Base-by-base conservation (phyloP, 1,140 invertebrate genomes). In the Chelonus insularis region DNA sequence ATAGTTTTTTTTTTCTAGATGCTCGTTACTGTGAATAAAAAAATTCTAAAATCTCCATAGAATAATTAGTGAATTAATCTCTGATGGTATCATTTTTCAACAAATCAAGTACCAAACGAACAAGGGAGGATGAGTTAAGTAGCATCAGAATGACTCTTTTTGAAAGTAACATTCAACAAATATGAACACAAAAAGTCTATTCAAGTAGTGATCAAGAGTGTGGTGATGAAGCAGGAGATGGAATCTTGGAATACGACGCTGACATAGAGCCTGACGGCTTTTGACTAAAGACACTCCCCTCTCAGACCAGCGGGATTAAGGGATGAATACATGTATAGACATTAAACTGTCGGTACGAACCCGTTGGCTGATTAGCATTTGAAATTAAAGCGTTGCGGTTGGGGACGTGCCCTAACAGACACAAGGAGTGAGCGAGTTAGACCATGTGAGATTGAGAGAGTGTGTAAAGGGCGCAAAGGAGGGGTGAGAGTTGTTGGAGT, bases 371-470 rank as follows among this genome's bases (percentile, higher is more conserved):
- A 78, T 78, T 78, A 78, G 75, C 76, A 78, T 78, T 77, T 72
- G 76, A 76, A 77, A 79, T 79, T 77, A 75, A 79, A 77, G 75
- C 77, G 71, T 72, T 77, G 74, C 68, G 77, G 75, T 74, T 67
- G 70, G 73, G 37, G 51, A 34, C 32, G 51, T 8, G 32, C 25
- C 39, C 41, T 37, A 45, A 55, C 59, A 41, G 34, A 8, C 66
- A 65, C 68, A 65, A 64, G 62, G 68, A 66, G 68, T 68, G 23
- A 34, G 41, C 34, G 39, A 32, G 8, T 39, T 36, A 21, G 9
- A 51, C 21, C 16, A 18, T 8, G 36, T 11, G 36, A 50, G 12
- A 56, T 9, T 14, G 6, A 36, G 51, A 36, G 9, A 57, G 36
- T 37, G 36, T n/a, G 48, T 23, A n/a, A 25, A 41, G 29, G 25